Evolutionary conservation across 2,797 vertebrate species (phyloP).

Genomic region (Holocentrus rufus): DNA sequence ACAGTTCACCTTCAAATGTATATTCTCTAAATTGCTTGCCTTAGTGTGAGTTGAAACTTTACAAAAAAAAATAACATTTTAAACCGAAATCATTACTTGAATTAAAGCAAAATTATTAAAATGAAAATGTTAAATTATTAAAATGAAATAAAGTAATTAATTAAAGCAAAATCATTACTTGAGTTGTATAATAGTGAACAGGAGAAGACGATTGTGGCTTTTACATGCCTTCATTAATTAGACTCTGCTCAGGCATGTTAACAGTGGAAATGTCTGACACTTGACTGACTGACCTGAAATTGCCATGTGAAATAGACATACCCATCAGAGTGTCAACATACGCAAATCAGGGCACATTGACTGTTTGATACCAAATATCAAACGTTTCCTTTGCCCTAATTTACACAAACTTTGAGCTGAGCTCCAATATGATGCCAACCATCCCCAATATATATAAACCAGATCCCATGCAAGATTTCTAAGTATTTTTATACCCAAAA

Average conservation of each 20-base stretch:
- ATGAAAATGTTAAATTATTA: too few species aligned
- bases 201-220: too few species aligned
- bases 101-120: too few species aligned
- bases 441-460: neutral
- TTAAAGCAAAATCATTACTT: too few species aligned
- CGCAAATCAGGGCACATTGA: slow-evolving; percentile 5
- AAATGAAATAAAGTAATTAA: too few species aligned
- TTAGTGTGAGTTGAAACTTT: too few species aligned
- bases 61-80: too few species aligned
- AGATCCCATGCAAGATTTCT: neutral
- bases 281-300: slow-evolving; percentile 11
- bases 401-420: slow-evolving; percentile 1
- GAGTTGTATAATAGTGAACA: too few species aligned
- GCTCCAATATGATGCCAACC: neutral
- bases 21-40: too few species aligned
- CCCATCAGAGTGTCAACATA: neutral
- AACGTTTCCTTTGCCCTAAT: slow-evolving; percentile 11
- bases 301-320: neutral
- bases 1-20: too few species aligned
- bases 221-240: too few species aligned
- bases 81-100: too few species aligned
- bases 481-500: slow-evolving; percentile 37
- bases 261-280: neutral
- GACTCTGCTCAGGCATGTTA: neutral
- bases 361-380: slow-evolving; percentile 11